A percentile compares a stretch with the other conserved stretches of the same genome.
Conservation (phyloP, 2,113 vertebrate genomes). For the Hydropotes inermis region DNA sequence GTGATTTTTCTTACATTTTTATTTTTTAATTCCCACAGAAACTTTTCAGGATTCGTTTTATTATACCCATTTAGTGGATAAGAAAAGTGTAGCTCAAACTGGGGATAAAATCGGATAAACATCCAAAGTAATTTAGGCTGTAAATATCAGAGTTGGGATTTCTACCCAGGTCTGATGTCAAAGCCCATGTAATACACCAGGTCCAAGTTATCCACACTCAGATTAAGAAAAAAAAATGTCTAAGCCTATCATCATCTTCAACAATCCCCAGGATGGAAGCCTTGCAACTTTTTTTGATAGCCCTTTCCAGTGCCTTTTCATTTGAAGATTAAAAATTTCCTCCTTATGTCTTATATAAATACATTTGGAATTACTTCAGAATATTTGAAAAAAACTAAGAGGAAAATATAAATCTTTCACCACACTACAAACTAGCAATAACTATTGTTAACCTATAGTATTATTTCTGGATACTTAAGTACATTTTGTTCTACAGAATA, state of each 20-base stretch:
- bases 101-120: background rate
- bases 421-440: background rate
- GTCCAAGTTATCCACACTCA: background rate
- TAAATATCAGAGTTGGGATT: background rate
- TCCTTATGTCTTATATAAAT: background rate
- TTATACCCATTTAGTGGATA: background rate
- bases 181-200: background rate
- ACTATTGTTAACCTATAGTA: background rate
- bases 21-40: background rate
- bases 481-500: background rate
- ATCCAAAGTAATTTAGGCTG: background rate
- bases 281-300: background rate
- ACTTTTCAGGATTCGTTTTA: background rate
- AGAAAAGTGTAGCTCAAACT: background rate
- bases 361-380: constrained; percentile 7
- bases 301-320: background rate
- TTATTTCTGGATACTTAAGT: background rate
- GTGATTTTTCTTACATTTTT: background rate
- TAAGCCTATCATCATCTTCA: background rate
- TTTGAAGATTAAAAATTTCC: background rate
- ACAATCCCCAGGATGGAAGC: background rate
- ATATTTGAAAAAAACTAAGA: background rate
- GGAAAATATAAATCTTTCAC: background rate
- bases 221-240: background rate
- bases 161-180: background rate